Evolutionary conservation across 2,888 invertebrate species (phyloP).

Genomic region (Xanthorhoe designata): DNA sequence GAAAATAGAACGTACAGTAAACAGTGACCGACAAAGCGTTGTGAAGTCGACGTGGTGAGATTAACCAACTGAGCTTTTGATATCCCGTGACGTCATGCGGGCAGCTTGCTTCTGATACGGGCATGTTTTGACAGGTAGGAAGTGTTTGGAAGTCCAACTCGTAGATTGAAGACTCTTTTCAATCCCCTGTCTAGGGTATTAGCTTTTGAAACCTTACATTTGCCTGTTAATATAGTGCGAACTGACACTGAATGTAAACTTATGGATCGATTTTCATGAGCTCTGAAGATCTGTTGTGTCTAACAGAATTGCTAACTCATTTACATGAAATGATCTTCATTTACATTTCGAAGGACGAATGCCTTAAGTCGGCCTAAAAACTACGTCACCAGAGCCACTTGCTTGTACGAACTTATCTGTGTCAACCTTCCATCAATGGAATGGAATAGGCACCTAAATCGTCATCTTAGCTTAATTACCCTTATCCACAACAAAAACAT

Average conservation of each 20-base stretch:
- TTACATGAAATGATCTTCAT: background rate
- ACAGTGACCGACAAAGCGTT: constrained; percentile 79
- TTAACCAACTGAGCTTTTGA: constrained; percentile 69
- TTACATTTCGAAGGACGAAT: too few relatives aligned
- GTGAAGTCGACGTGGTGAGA: constrained; percentile 69
- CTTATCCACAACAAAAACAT: too few relatives aligned
- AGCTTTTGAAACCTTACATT: background rate
- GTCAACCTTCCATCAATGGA: too few relatives aligned
- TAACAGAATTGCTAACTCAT: background rate
- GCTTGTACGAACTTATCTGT: too few relatives aligned
- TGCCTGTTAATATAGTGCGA: background rate
- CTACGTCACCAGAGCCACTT: too few relatives aligned
- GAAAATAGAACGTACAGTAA: constrained; percentile 83
- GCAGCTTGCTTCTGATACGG: constrained; percentile 43
- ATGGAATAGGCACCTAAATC: too few relatives aligned
- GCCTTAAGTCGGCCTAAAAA: too few relatives aligned
- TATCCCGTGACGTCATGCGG: constrained; percentile 59
- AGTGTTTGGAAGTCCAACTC: constrained; percentile 29
- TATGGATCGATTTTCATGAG: background rate
- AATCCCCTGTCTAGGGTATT: constrained; percentile 8
- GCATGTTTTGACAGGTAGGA: constrained; percentile 42
- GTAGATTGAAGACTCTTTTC: constrained; percentile 17
- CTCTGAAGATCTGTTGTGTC: background rate
- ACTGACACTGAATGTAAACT: background rate
- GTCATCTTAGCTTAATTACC: too few relatives aligned